A percentile compares a stretch with the other conserved stretches of the same genome.
These are phyloP conservation scores for Monodelphis domestica DNA, from an alignment of 2,797 vertebrate genomes.

Conservation along the genomic window DNA sequence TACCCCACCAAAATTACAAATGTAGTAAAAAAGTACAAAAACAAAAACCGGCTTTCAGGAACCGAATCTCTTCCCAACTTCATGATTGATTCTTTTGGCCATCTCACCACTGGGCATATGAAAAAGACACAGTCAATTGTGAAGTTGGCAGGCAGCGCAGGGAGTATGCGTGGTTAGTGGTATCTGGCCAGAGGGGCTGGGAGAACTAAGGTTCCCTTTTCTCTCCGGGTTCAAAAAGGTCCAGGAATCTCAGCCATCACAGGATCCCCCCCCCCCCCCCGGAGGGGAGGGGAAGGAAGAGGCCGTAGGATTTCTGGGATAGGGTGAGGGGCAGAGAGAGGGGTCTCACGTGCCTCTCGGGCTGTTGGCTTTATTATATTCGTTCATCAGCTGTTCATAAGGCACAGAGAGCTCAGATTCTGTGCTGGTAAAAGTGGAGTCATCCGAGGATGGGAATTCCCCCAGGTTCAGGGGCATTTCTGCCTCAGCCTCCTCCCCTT, in stretches of 20 bases:
- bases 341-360: conserved; percentile 85
- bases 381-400: conserved; percentile 94
- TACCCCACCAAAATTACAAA: neutral
- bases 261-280: neutral
- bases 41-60: neutral
- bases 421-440: conserved; percentile 92
- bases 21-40: neutral
- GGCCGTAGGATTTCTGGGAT: neutral
- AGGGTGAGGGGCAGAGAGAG: neutral
- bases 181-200: conserved; percentile 37
- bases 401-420: conserved; percentile 90
- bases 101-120: neutral
- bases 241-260: neutral
- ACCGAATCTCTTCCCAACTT: neutral
- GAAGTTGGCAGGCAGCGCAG: neutral
- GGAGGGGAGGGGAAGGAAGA: conserved; percentile 57
- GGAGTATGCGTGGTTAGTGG: neutral
- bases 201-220: conserved; percentile 56
- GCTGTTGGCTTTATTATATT: conserved; percentile 91
- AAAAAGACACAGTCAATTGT: conserved; percentile 19
- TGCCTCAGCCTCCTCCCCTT: conserved; percentile 17
- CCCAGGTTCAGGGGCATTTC: conserved; percentile 81
- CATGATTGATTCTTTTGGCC: neutral
- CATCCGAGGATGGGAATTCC: conserved; percentile 87
- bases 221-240: conserved; percentile 53